Evolutionary conservation across 2,113 vertebrate species (phyloP).

Genomic region (Indicator indicator): DNA sequence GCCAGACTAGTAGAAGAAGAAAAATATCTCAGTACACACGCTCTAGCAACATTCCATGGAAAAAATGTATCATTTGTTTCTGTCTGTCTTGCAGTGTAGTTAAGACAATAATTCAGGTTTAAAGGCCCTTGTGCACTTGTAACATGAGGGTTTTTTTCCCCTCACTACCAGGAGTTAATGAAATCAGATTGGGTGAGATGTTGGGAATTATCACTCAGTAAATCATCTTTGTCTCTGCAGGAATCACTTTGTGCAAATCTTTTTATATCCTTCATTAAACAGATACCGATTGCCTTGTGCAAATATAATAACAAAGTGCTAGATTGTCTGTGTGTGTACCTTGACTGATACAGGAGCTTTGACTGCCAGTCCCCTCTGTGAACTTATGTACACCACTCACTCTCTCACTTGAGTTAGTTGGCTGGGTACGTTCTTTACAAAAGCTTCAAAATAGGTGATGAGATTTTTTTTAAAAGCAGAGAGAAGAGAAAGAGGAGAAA

Average conservation of each 20-base stretch:
- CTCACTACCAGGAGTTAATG: conserved; percentile 4
- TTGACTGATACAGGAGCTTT: background rate
- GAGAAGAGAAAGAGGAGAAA: background rate
- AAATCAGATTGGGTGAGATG: background rate
- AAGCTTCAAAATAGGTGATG: background rate
- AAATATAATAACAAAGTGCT: background rate
- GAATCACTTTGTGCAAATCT: background rate
- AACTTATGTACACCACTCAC: background rate
- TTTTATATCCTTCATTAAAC: conserved; percentile 4
- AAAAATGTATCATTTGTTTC: conserved; percentile 54
- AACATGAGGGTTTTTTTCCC: background rate
- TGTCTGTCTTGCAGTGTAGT: conserved; percentile 34
- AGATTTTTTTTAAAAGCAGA: background rate
- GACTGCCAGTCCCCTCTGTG: background rate
- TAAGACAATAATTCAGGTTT: conserved; percentile 48
- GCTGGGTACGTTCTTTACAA: background rate
- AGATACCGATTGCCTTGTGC: background rate
- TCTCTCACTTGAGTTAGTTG: background rate
- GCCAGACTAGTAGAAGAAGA: conserved; percentile 31
- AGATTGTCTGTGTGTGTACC: background rate
- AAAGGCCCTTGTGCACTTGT: background rate
- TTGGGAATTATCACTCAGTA: background rate
- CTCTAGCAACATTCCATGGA: conserved; percentile 50
- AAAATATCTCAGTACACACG: conserved; percentile 29
- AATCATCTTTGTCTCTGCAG: background rate